Base-by-base conservation (phyloP, 1,140 invertebrate species). In the Plectrocnemia conspersa region DNA sequence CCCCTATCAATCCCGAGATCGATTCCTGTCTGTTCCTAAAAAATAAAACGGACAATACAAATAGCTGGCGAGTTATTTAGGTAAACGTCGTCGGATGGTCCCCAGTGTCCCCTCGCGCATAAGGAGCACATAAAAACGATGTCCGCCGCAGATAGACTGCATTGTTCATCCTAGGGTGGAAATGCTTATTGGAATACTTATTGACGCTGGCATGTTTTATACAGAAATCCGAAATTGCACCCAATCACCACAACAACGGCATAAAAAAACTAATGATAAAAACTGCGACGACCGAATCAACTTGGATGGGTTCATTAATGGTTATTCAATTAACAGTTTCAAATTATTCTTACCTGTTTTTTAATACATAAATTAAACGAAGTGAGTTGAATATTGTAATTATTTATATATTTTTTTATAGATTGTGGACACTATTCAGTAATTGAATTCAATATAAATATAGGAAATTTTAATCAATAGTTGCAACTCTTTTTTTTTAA, bases 1-100 rank as follows among this genome's bases (percentile, higher is more conserved):
- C 22, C 15, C 19, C 27, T 21, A 19, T 48, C 54, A 49, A 38
- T 50, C 40, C 38, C n/a, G 16, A 23, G 29, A 52, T 44, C 55
- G 33, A 42, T 33, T 18, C 38, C 33, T 36, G 40, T 32, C 32
- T 32, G 15, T 42, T 52, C 16, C 55, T 50, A 35, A 35, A 50
- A 57, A 57, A 56, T 56, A 57, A 57, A 57, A 52, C 48, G 48
- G 55, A 42, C 55, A 40, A 40, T 50, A 56, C 48, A 57, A 57
- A 57, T 52, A 32, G 55, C 36, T 21, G 27, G 40, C 16, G 48
- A 52, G 48, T 41, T 52, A 40, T 41, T 38, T 52, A 40, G 47
- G 47, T 50, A 38, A 50, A 50, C 47, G 47, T 50, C 47, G 16
- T 22, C 27, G 18, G 21, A 21, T 42, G 6, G 35, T 13, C 40